Conservation (phyloP, 30 jellyfish, hydroid and myxozoan species). For the Kudoa iwatai region DNA sequence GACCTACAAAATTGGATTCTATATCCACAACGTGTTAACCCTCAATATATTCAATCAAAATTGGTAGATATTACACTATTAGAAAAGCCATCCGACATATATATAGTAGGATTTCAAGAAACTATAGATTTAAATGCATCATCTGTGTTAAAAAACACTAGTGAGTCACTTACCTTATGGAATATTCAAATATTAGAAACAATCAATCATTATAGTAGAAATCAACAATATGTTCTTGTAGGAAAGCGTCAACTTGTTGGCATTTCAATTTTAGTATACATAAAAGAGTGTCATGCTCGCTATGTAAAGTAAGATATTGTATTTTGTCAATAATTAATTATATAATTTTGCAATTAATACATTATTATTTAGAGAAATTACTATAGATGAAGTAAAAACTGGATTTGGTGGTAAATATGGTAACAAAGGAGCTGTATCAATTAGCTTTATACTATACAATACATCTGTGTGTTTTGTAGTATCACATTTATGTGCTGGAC, state of each 20-base stretch:
- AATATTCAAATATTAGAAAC: slow-evolving; percentile 3
- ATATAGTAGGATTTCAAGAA: slow-evolving; percentile 73
- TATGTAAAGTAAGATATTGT: slow-evolving; percentile 17
- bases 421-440: slow-evolving; percentile 85
- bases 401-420: slow-evolving; percentile 90
- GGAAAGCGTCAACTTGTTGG: slow-evolving; percentile 86
- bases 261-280: slow-evolving; percentile 54
- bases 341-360: neutral
- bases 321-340: neutral
- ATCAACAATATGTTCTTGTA: slow-evolving; percentile 32
- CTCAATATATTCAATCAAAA: no score
- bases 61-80: no score
- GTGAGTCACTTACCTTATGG: slow-evolving; percentile 31
- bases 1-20: no score
- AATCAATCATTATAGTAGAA: slow-evolving; percentile 4
- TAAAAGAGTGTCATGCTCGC: slow-evolving; percentile 47
- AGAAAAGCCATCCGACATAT: slow-evolving; percentile 23
- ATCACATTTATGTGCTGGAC: slow-evolving; percentile 94
- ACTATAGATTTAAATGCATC: slow-evolving; percentile 44
- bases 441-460: slow-evolving; percentile 31
- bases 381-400: slow-evolving; percentile 46
- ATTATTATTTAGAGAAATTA: slow-evolving; percentile 23
- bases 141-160: slow-evolving; percentile 3
- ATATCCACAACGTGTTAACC: no score
- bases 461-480: slow-evolving; percentile 67